Base-by-base conservation (phyloP, 2,797 vertebrate species). In the Lagodon rhomboides region DNA sequence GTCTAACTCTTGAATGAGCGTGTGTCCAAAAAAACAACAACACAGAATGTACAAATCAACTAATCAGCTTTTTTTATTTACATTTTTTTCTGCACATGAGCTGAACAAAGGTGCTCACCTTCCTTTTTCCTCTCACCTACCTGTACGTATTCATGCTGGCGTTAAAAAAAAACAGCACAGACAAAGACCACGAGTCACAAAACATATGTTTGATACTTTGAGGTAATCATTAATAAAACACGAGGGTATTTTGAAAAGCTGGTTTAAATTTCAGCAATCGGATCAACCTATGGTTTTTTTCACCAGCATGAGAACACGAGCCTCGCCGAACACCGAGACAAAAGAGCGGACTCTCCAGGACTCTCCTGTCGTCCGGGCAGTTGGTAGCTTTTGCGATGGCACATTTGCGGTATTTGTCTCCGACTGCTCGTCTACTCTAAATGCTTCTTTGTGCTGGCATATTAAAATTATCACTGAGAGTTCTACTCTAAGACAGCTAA, bases 301-400 rank as follows among this genome's bases (percentile, higher is more conserved):
- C 69, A 47, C 49, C 47, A 51, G 25, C 43, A 17, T 61, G 54
- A 73, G 59, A 85, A 73, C 56, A 62, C 54, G 10, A 46, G 43
- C 49, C 50, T 79, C 71, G 59, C 25, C 27, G n/a, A 55, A 71
- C 70, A 77, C 53, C n/a, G 9, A 60, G 58, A 78, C 66, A 55
- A 51, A 50, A 78, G 44, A 51, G 50, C 58, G 5, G 59, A 56
- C 50, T 65, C 43, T 22, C 25, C 16, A 15, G 46, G 44, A 59
- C 25, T 12, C 66, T 58, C 47, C 67, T 10, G 46, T 79, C 68
- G 12, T 65, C 73, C 77, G 25, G 93, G 93, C 93, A 93, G 93
- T 90, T 85, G 41, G 71, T 80, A 92, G 92, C 90, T 93, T 89
- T 90, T 58, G 66, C 73, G 50, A 46, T 53, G 86, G 88, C 87